These are phyloP conservation scores for Tenthredo distinguenda DNA, from an alignment of 2,888 invertebrate genomes.

Conservation along the genomic window DNA sequence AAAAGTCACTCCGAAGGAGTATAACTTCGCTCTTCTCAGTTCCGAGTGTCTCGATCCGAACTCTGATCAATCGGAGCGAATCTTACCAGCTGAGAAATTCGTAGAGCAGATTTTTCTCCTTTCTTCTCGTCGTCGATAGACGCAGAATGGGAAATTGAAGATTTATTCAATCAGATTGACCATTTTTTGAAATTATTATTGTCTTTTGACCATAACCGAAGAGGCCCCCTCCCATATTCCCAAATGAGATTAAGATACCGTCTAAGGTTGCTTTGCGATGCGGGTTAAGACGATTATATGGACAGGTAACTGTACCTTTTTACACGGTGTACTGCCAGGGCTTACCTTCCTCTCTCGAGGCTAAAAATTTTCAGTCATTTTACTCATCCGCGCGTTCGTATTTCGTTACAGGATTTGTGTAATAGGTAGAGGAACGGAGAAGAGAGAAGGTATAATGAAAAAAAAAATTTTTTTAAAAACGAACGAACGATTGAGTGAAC, in stretches of 20 bases:
- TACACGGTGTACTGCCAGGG: conserved; percentile 14
- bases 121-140: background rate
- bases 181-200: conserved; percentile 27
- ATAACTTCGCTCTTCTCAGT: too few relatives aligned
- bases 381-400: background rate
- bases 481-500: background rate
- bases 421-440: background rate
- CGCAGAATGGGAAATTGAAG: background rate
- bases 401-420: background rate
- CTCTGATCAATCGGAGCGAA: too few relatives aligned
- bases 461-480: too few relatives aligned
- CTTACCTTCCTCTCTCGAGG: background rate
- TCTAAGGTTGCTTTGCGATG: conserved; percentile 50
- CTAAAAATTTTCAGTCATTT: background rate
- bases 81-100: too few relatives aligned
- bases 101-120: too few relatives aligned
- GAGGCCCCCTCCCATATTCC: background rate
- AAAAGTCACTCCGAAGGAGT: too few relatives aligned
- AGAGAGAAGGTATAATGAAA: background rate
- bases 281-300: conserved; percentile 51
- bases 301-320: conserved; percentile 33
- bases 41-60: too few relatives aligned
- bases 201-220: conserved; percentile 8
- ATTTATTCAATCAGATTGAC: background rate
- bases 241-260: conserved; percentile 53